Evolutionary conservation across 2,113 vertebrate genomes (phyloP).

Genomic region (Eira barbara): DNA sequence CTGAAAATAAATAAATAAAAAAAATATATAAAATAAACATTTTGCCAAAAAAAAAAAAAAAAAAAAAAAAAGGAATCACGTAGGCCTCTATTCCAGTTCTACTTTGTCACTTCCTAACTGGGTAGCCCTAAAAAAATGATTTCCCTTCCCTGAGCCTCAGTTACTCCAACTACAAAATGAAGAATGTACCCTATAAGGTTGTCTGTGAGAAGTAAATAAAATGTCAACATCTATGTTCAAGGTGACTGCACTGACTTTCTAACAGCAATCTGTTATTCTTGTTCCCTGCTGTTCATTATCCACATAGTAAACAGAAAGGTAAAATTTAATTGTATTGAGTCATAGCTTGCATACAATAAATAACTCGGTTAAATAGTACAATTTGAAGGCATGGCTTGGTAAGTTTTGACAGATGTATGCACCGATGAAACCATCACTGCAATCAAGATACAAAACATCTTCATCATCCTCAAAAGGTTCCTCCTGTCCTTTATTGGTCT

Average conservation of each 20-base stretch:
- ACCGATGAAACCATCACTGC: background rate
- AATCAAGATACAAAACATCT: slow-evolving; percentile 1
- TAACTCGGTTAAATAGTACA: background rate
- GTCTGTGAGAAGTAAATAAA: background rate
- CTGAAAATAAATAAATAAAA: too few relatives aligned
- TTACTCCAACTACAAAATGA: background rate
- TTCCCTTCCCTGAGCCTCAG: background rate
- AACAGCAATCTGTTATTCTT: background rate
- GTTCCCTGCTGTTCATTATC: background rate
- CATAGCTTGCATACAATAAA: background rate
- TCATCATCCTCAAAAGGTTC: background rate
- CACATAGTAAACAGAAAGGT: background rate
- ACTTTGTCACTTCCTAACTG: background rate
- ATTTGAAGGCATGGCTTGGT: background rate
- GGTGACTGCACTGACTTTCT: background rate
- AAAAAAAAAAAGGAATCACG: too few relatives aligned
- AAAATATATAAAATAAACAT: too few relatives aligned
- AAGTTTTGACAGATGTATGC: background rate
- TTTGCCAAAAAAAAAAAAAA: too few relatives aligned
- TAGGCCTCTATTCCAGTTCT: background rate
- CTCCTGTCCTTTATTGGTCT: background rate
- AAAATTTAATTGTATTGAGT: background rate
- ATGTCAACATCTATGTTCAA: background rate
- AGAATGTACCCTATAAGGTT: background rate
- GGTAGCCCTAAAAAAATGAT: background rate